phyloP scores from a whole-genome alignment of 2,888 invertebrate species.

The Dusona sp. region DNA sequence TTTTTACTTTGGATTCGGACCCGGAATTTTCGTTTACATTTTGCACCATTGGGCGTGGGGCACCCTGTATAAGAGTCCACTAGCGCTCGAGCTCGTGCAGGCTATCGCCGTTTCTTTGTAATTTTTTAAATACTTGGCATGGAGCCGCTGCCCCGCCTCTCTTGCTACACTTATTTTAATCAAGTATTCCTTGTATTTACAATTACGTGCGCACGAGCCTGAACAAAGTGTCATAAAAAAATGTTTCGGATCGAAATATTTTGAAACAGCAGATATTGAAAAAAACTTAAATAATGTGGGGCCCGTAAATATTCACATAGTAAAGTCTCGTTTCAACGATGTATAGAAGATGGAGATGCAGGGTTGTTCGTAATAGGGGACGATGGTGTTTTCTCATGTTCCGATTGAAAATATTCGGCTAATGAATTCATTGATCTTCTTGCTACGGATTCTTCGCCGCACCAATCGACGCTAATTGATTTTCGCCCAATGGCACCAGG shows the following conservation, averaged over 20 bases:
- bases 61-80: not conserved
- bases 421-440: constrained; percentile 92
- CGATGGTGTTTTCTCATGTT: constrained; percentile 76
- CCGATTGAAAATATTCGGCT: constrained; percentile 91
- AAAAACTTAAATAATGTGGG: not conserved
- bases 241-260: not conserved
- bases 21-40: too few relatives aligned
- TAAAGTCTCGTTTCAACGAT: constrained; percentile 65
- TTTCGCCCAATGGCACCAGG: constrained; percentile 85
- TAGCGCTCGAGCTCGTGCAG: not conserved
- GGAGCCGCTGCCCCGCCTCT: not conserved
- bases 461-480: constrained; percentile 92
- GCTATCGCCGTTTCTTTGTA: not conserved
- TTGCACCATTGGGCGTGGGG: too few relatives aligned
- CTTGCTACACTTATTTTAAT: not conserved
- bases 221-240: not conserved
- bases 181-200: not conserved
- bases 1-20: not conserved
- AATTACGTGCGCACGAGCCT: not conserved
- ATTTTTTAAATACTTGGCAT: not conserved
- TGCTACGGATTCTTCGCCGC: constrained; percentile 90
- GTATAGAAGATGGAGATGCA: constrained; percentile 66
- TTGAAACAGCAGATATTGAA: not conserved
- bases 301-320: not conserved
- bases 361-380: constrained; percentile 43